Base-by-base conservation (phyloP, 2,113 vertebrate species). In the Mesembrinibis cayennensis region DNA sequence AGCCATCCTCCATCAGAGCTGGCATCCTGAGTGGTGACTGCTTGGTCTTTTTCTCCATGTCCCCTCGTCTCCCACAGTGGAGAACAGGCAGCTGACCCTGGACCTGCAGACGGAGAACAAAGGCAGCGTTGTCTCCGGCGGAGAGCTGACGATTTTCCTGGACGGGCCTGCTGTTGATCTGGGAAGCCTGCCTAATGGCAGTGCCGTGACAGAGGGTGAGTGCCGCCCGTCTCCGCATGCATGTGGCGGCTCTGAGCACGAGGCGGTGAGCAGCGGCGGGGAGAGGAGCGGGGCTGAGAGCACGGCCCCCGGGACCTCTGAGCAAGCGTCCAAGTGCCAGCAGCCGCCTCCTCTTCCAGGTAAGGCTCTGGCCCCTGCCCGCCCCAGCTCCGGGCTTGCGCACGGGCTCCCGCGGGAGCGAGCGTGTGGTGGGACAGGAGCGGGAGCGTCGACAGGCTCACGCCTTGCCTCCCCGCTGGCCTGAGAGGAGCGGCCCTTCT, bases 51-150 rank as follows among this genome's bases (percentile, higher is more conserved):
- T 27, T 93, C 66, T 87, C 23, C 42, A 0, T 96, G 93, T 94
- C 71, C 61, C 81, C 94, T 95, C 69, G 1, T 95, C 23, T 94
- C 49, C 80, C 61, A n/a, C 98, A 99, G 99, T 99, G 98, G 99
- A 99, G 98, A 99, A 99, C 96, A 98, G 98, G 82, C 99, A 99
- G 98, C 98, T 99, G 97, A 99, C 98, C 98, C 98, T 99, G 98
- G 99, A 98, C 98, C 98, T 99, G 98, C 99, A 99, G 98, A 98
- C 98, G 1, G 99, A 99, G 98, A 99, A 99, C 99, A 99, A 99
- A 99, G 99, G 99, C 97, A 98, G 98, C 50, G 97, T 99, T 99
- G 99, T 99, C 96, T 98, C 99, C 0, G 98, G 98, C 23, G 99
- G 99, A 42, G 99, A 99, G 98, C 98, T 99, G 98, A 99, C 98